Conservation (phyloP, 1,140 invertebrate genomes). For the Magallana ariakensis region DNA sequence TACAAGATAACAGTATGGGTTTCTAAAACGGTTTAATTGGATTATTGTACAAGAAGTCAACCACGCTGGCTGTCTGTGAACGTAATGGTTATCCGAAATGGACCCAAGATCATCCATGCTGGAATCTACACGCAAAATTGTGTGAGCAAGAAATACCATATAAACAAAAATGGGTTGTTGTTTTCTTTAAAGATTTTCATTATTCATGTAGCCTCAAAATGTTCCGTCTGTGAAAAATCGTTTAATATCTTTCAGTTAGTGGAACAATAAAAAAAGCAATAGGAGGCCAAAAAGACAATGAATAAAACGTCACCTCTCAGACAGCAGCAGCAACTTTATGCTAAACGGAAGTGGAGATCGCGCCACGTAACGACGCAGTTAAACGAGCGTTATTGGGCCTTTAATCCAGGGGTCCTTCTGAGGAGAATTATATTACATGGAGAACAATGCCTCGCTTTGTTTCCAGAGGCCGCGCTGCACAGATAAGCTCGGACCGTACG, state of each 20-base stretch:
- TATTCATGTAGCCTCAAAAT: background rate
- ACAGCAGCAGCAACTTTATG: conserved; percentile 32
- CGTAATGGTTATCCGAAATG: background rate
- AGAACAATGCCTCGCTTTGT: conserved; percentile 26
- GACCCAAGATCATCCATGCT: background rate
- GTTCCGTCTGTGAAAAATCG: background rate
- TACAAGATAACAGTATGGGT: conserved; percentile 24
- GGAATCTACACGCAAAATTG: no score
- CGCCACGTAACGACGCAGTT: conserved; percentile 31
- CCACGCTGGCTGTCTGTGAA: background rate
- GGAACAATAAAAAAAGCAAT: conserved; percentile 26
- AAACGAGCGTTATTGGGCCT: conserved; percentile 28
- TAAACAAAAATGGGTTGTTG: no score
- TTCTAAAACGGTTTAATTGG: conserved; percentile 17
- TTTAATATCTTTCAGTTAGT: conserved; percentile 29
- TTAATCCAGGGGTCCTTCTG: conserved; percentile 10
- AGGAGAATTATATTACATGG: conserved; percentile 35
- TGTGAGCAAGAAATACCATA: no score
- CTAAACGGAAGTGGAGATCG: conserved; percentile 32
- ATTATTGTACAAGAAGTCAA: conserved; percentile 21
- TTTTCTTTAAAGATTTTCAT: background rate
- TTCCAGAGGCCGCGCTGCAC: background rate
- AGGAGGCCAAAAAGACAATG: conserved; percentile 35
- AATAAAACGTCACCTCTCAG: conserved; percentile 32
- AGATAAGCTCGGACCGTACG: conserved; percentile 17